These are phyloP conservation scores for Nestor notabilis DNA, from an alignment of 2,113 vertebrate genomes.

Conservation along the genomic window DNA sequence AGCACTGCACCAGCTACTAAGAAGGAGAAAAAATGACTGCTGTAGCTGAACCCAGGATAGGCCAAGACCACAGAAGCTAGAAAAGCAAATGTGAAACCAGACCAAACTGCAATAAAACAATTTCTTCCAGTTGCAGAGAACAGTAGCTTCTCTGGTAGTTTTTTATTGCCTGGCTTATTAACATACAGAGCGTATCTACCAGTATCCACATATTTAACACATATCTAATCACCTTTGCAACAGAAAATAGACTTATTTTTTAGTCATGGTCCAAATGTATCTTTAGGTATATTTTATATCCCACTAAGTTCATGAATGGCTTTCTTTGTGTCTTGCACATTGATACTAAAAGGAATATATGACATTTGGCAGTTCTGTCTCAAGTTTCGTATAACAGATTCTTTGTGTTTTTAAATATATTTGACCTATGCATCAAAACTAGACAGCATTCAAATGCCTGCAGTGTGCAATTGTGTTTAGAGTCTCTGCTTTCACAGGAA, in stretches of 20 bases:
- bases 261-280: not conserved
- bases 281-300: not conserved
- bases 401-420: not conserved
- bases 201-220: not conserved
- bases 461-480: not conserved
- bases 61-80: not conserved
- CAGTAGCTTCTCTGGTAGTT: not conserved
- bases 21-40: too few relatives aligned
- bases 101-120: not conserved
- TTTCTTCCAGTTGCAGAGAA: not conserved
- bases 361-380: not conserved
- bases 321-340: not conserved
- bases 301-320: not conserved
- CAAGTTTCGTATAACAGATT: not conserved
- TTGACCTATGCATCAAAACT: constrained; percentile 5
- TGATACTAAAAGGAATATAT: not conserved
- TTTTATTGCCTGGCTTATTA: not conserved
- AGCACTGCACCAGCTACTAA: too few relatives aligned
- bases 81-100: not conserved
- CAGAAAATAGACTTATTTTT: constrained; percentile 2
- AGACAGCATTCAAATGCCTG: not conserved
- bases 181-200: not conserved
- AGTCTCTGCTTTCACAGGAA: not conserved
- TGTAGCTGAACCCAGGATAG: too few relatives aligned
- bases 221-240: not conserved